Percentiles rank a stretch among this genome's conserved stretches.
Evolutionary conservation across 2,797 vertebrate species (phyloP).

Genomic region (Gallinago stenura): DNA sequence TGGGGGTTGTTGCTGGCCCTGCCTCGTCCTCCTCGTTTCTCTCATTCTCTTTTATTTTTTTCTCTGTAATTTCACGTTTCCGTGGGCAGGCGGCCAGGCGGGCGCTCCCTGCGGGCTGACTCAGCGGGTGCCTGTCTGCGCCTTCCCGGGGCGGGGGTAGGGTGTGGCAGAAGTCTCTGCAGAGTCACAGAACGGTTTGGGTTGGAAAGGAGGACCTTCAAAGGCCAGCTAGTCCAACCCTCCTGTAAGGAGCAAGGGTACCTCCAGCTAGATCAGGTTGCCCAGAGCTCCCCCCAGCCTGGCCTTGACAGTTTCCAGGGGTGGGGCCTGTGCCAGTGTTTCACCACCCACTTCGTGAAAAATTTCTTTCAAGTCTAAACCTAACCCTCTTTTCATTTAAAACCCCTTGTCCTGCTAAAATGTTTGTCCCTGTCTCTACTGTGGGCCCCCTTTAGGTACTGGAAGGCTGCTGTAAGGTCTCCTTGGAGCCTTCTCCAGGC

Average conservation of each 20-base stretch:
- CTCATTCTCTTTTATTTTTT: too few relatives aligned
- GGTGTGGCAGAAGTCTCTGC: not conserved
- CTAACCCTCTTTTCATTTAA: not conserved
- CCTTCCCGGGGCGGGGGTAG: too few relatives aligned
- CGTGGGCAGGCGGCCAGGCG: fast-evolving
- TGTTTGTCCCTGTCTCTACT: not conserved
- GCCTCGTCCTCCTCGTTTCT: too few relatives aligned
- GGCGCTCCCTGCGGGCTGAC: too few relatives aligned
- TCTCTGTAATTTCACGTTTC: too few relatives aligned
- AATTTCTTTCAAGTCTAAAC: not conserved
- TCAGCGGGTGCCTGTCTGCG: fast-evolving
- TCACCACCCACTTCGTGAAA: not conserved
- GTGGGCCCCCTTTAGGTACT: not conserved
- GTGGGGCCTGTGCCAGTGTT: not conserved
- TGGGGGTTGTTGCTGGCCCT: fast-evolving
- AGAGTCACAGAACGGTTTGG: not conserved
- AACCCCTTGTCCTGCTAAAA: not conserved
- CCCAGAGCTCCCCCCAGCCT: not conserved
- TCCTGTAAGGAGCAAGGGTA: not conserved
- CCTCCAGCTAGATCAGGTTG: not conserved
- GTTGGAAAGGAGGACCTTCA: not conserved
- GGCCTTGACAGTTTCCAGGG: not conserved
- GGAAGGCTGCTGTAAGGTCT: not conserved
- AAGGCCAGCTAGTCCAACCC: not conserved
- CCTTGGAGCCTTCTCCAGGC: not conserved